Evolutionary conservation across 2,888 invertebrate genomes (phyloP), one percentile per base, ranked within the genome.

Genomic region (Napeogenes inachia): DNA sequence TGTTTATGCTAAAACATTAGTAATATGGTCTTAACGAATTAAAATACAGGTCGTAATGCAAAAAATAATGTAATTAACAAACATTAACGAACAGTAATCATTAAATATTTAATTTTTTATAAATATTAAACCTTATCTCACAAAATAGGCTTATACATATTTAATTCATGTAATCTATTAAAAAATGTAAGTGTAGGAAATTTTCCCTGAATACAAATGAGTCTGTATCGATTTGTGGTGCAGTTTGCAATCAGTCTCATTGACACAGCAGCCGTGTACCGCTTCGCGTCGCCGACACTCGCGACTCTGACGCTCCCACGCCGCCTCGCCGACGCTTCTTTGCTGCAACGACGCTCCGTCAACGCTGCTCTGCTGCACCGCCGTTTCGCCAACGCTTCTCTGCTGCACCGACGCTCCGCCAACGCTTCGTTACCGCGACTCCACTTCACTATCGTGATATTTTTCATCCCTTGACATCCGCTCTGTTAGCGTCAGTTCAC

Each of bases 381-480:
- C 13, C 6, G 47, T 8, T 13, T 5, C 4, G 47, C 47, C 8
- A 4, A 13, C 54, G 56, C 45, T 54, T 21, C 32, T 35, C 35
- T 35, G 50, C 60, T 38, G 50, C 50, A 50, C 45, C 45, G 58
- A 56, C 58, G 53, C 67, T 64, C 63, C 61, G 46, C 60, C 62
- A 63, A 64, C 65, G 62, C 64, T 65, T 62, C 68, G 63, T 67
- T 65, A 71, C 70, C 72, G 71, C 71, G 71, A 71, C 72, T 71
- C 50, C 10, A 50, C 50, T 30, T 30, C 50, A 50, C 50, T 50
- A 50, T 50, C 50, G 50, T 30, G 50, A 69, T 70, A 74, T 75
- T 73, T 75, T 74, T 75, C 75, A 75, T 74, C 73, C 72, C 71
- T 70, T 68, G 72, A 74, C 73, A 71, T 71, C 71, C 71, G 72